These are phyloP conservation scores for Cantharis rufa DNA, from an alignment of 2,888 invertebrate species.

Conservation along the genomic window DNA sequence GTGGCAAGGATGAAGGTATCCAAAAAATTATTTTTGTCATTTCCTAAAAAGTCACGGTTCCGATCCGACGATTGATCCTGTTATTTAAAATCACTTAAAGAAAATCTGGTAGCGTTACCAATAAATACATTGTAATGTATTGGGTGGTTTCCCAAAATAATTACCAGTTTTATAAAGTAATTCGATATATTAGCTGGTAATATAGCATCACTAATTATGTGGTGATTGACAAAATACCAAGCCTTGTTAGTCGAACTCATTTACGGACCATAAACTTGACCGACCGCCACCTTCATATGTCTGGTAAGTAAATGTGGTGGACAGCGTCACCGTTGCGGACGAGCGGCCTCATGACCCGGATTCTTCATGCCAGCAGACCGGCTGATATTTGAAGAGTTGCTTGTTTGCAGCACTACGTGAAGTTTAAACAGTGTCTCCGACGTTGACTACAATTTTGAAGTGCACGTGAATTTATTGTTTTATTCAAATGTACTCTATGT, in stretches of 20 bases:
- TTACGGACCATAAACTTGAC: slow-evolving; percentile 23
- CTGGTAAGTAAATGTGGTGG: slow-evolving; percentile 38
- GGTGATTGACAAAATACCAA: not conserved
- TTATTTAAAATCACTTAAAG: not conserved
- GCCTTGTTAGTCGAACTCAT: slow-evolving; percentile 3
- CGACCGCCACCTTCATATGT: slow-evolving; percentile 19
- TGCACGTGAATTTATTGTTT: not conserved
- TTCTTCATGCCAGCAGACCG: slow-evolving; percentile 36
- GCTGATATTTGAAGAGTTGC: slow-evolving; percentile 22
- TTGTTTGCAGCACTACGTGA: slow-evolving; percentile 22
- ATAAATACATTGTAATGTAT: not conserved
- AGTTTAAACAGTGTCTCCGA: not conserved
- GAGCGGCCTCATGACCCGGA: slow-evolving; percentile 54
- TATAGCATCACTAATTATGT: not conserved
- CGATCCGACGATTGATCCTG: not conserved
- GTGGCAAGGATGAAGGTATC: too few relatives aligned
- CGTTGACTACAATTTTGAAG: not conserved
- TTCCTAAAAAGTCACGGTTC: not conserved
- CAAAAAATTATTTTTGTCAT: not conserved
- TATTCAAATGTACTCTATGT: not conserved
- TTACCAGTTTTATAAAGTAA: not conserved
- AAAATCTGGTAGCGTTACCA: not conserved
- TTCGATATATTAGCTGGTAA: not conserved
- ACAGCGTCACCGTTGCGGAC: slow-evolving; percentile 52
- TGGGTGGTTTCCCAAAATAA: not conserved